phyloP scores from a whole-genome alignment of 2,113 vertebrate species.

The Amblyornis subalaris region DNA sequence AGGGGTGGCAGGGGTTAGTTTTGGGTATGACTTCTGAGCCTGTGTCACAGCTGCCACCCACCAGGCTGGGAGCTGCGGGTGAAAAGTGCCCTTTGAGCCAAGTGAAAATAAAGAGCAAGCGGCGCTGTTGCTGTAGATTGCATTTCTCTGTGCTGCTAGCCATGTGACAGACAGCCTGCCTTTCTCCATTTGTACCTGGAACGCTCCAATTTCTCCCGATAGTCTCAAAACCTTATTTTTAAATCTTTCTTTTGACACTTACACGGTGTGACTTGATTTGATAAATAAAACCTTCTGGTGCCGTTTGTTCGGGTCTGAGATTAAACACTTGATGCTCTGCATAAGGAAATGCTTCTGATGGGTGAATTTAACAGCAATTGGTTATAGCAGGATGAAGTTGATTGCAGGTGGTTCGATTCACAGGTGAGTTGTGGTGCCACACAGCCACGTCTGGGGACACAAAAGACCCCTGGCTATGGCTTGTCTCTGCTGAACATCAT shows the following conservation, averaged over 20 bases:
- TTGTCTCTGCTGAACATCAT: not conserved
- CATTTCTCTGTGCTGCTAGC: conserved; percentile 55
- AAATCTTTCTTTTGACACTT: conserved; percentile 55
- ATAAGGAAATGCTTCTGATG: not conserved
- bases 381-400: conserved; percentile 1
- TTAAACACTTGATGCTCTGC: conserved; percentile 31
- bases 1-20: not conserved
- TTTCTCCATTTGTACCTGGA: conserved; percentile 63
- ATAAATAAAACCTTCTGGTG: conserved; percentile 63
- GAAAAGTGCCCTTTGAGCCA: conserved; percentile 23
- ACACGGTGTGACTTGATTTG: conserved; percentile 38
- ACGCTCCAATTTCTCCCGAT: conserved; percentile 44
- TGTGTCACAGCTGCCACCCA: not conserved
- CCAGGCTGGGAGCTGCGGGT: not conserved
- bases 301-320: conserved; percentile 28
- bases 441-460: not conserved
- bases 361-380: not conserved
- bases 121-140: conserved; percentile 40
- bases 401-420: conserved; percentile 22
- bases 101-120: conserved; percentile 45
- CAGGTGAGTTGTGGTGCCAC: not conserved
- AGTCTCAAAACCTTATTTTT: conserved; percentile 56
- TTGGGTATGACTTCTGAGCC: not conserved
- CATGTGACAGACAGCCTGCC: conserved; percentile 56
- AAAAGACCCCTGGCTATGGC: not conserved